Evolutionary conservation across 2,113 vertebrate species (phyloP).

Genomic region (Otis tarda): DNA sequence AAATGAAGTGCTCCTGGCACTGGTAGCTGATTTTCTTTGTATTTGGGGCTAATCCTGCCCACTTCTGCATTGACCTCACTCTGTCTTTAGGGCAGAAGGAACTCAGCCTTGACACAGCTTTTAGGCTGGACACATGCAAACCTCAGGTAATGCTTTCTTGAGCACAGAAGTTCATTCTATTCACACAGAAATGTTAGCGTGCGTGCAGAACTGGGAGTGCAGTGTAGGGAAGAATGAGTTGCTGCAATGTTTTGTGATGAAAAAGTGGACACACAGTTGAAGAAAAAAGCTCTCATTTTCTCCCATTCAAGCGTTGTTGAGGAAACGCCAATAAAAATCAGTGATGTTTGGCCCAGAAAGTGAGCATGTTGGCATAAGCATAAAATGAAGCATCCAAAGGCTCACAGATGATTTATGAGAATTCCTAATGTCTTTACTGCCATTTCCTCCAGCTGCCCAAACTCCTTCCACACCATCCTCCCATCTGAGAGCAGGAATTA

Average conservation of each 20-base stretch:
- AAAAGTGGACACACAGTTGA: not conserved
- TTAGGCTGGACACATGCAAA: not conserved
- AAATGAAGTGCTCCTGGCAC: not conserved
- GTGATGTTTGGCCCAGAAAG: slow-evolving; percentile 23
- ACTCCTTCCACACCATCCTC: not conserved
- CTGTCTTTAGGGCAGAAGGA: not conserved
- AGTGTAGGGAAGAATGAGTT: not conserved
- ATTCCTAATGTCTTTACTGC: slow-evolving; percentile 9
- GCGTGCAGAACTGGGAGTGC: not conserved
- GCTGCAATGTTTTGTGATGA: slow-evolving; percentile 23
- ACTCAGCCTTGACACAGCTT: not conserved
- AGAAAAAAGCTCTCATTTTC: slow-evolving; percentile 32
- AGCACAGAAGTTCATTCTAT: not conserved
- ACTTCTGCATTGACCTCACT: not conserved
- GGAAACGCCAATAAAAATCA: slow-evolving; percentile 51
- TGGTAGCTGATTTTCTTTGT: not conserved
- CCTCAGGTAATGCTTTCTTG: not conserved
- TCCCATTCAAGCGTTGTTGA: slow-evolving; percentile 7
- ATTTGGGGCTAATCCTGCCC: not conserved
- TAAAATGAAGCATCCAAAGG: not conserved
- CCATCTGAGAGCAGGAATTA: not conserved
- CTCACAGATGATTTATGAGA: slow-evolving; percentile 40
- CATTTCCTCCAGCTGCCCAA: not conserved
- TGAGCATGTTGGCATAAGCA: not conserved
- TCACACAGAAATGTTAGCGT: not conserved